phyloP scores from a whole-genome alignment of 2,888 invertebrate species.

The Sarcophaga carnaria region DNA sequence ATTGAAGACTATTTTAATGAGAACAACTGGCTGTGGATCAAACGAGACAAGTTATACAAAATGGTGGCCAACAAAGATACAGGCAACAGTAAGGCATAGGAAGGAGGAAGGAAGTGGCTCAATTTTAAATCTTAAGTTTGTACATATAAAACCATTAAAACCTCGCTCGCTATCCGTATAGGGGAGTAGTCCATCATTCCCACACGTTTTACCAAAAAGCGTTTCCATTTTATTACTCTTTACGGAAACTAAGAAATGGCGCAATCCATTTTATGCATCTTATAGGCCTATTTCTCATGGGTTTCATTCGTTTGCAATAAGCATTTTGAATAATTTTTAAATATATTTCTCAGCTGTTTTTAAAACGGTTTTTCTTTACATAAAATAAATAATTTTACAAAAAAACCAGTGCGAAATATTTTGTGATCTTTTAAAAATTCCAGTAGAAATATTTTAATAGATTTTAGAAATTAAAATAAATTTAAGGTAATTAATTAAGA shows the following conservation, averaged over 20 bases:
- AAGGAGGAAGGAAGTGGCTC: neutral
- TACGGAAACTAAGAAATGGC: too few relatives aligned
- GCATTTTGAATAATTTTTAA: too few relatives aligned
- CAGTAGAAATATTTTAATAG: slow-evolving; percentile 4
- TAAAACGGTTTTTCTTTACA: neutral
- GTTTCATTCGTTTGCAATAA: too few relatives aligned
- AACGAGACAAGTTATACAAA: slow-evolving; percentile 77
- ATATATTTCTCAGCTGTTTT: neutral
- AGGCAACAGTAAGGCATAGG: slow-evolving; percentile 44
- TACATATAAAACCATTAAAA: slow-evolving; percentile 49
- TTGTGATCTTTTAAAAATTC: slow-evolving; percentile 29
- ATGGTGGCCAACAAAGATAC: slow-evolving; percentile 42
- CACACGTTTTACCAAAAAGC: neutral
- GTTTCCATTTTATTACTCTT: too few relatives aligned
- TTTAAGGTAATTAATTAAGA: slow-evolving; percentile 17
- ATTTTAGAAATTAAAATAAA: neutral
- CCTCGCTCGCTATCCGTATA: slow-evolving; percentile 10
- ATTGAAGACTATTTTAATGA: slow-evolving; percentile 91
- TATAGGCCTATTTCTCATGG: too few relatives aligned
- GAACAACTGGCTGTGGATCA: slow-evolving; percentile 85
- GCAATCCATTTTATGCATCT: too few relatives aligned
- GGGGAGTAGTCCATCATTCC: too few relatives aligned
- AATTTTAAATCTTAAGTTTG: neutral
- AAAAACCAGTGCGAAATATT: neutral
- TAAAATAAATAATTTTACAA: neutral